Evolutionary conservation across 2,113 vertebrate genomes (phyloP), one percentile per base, ranked within the genome.

Genomic region (Poecile atricapillus): DNA sequence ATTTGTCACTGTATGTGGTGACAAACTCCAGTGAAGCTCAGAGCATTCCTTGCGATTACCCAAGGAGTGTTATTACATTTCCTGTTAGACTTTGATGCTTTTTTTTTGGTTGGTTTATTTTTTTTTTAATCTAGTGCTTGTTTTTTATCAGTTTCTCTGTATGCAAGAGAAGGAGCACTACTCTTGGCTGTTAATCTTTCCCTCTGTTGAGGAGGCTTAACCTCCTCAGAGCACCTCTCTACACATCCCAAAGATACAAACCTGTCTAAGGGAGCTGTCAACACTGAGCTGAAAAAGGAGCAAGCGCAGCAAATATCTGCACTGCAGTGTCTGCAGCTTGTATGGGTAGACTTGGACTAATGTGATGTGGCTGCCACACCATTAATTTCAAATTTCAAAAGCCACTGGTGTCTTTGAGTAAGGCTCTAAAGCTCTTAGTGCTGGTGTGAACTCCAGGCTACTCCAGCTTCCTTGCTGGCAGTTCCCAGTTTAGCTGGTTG

Each of bases 1-100:
- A 76, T 95, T 95, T 93, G 83, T 86, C 74, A 35, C 81, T 71
- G n/a, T 84, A 18, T 56, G 62, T 81, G 76, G 19, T 93, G 87
- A 89, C 67, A 87, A 84, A 63, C 70, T 79, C 70, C 58, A 83
- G 73, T 68, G 89, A 87, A 82, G 53, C 83, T 84, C 6, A 5
- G 33, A 83, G 39, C 2, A 5, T 89, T 90, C 56, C 41, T 80
- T 0, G 5, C 63, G 49, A 58, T 83, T 89, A 71, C 39, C 44
- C 56, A 64, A 56, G 73, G 56, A 68, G 37, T 50, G 64, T 64
- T 94, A 78, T 18, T 81, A 33, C 43, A 23, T 87, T 78, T 82
- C 14, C 49, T 69, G 35, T 69, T 89, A 76, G 25, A 60, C 28
- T 92, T 53, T 15, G 27, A 47, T 87, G 35, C 4, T 6, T 46